phyloP scores from a whole-genome alignment of 1,140 invertebrate genomes.

The Drosophila pectinifera region DNA sequence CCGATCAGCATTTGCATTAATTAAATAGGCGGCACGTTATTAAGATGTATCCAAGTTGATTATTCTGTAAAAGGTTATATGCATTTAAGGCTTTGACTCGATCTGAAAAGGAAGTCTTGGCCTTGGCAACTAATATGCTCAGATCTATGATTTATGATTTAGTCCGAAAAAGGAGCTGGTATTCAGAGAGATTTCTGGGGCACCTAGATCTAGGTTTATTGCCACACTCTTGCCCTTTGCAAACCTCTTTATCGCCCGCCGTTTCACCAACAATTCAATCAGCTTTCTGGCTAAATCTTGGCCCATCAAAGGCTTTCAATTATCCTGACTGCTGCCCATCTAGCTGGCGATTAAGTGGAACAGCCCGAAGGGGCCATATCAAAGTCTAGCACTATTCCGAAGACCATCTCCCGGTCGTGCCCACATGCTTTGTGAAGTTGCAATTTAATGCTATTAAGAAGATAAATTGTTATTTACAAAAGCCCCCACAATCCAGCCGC shows the following conservation, averaged over 20 bases:
- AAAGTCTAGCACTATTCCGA: constrained; percentile 30
- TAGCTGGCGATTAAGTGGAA: constrained; percentile 40
- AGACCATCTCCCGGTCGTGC: constrained; percentile 35
- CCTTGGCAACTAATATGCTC: too few relatives aligned
- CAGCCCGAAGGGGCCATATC: constrained; percentile 48
- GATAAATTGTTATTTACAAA: constrained; percentile 66
- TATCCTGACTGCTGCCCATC: constrained; percentile 42
- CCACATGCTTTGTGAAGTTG: constrained; percentile 52
- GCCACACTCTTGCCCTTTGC: background rate
- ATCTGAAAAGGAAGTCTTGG: background rate
- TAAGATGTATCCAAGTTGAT: constrained; percentile 31
- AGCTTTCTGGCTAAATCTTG: constrained; percentile 37
- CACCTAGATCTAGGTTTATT: background rate
- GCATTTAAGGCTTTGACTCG: background rate
- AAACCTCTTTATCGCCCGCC: background rate
- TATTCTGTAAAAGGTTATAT: constrained; percentile 18
- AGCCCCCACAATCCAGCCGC: constrained; percentile 18
- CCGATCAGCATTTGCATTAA: constrained; percentile 54
- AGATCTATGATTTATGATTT: constrained; percentile 1
- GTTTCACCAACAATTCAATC: constrained; percentile 40
- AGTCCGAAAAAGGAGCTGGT: background rate
- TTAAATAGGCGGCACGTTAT: constrained; percentile 45
- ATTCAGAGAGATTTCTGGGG: background rate
- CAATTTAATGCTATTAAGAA: constrained; percentile 51
- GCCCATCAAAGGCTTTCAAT: constrained; percentile 34